A percentile compares a stretch with the other conserved stretches of the same genome.
These are phyloP conservation scores for Atta texana DNA, from an alignment of 1,140 invertebrate genomes.

Conservation along the genomic window DNA sequence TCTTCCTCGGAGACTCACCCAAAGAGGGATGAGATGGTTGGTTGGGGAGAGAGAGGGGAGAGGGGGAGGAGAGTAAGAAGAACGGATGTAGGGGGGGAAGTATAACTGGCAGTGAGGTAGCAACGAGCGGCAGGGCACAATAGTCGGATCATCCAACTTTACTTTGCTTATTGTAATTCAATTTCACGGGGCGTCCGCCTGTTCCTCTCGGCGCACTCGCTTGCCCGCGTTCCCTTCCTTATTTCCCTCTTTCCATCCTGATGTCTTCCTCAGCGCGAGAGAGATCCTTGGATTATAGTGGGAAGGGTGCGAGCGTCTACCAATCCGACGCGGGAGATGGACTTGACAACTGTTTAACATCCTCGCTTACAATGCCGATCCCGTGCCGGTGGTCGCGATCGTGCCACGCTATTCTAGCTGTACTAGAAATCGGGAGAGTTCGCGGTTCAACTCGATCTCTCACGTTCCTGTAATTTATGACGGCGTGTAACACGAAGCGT, in stretches of 20 bases:
- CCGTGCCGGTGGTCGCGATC: slow-evolving; percentile 55
- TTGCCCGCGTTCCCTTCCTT: slow-evolving; percentile 18
- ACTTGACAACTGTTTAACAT: slow-evolving; percentile 84
- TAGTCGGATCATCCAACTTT: slow-evolving; percentile 84
- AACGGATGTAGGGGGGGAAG: slow-evolving; percentile 61
- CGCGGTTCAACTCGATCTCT: slow-evolving; percentile 30
- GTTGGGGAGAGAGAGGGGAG: slow-evolving; percentile 31
- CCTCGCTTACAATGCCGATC: slow-evolving; percentile 75
- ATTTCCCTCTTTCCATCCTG: slow-evolving; percentile 14
- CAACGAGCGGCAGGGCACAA: slow-evolving; percentile 78
- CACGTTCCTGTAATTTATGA: slow-evolving; percentile 49
- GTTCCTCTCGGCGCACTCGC: slow-evolving; percentile 57
- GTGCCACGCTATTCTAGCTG: slow-evolving; percentile 3
- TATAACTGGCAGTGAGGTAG: slow-evolving; percentile 79
- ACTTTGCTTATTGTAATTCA: slow-evolving; percentile 85
- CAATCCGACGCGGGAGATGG: slow-evolving; percentile 76
- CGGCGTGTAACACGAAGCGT: slow-evolving; percentile 47
- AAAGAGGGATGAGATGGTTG: slow-evolving; percentile 51
- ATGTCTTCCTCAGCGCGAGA: slow-evolving; percentile 50
- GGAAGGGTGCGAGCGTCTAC: slow-evolving; percentile 65
- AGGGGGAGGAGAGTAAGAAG: slow-evolving; percentile 50
- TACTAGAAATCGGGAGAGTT: background rate
- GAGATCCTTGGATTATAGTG: slow-evolving; percentile 65
- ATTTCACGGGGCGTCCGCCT: slow-evolving; percentile 81
- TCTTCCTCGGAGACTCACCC: slow-evolving; percentile 74